A percentile compares a stretch with the other conserved stretches of the same genome.
Conservation (phyloP, 2,888 invertebrate species). For the Lucinisca nassula region DNA sequence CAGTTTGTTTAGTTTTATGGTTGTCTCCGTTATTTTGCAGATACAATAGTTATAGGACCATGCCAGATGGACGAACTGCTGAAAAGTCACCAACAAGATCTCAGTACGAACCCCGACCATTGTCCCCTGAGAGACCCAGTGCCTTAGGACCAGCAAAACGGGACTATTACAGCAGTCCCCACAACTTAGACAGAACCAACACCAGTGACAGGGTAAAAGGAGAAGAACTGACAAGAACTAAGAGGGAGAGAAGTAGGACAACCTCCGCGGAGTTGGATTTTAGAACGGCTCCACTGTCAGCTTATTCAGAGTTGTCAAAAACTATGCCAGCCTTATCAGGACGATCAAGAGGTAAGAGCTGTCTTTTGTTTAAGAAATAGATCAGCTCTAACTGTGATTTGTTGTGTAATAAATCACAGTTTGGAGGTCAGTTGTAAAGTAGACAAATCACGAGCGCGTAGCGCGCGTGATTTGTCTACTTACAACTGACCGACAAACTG, state of each 20-base stretch:
- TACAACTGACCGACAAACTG: too few species aligned
- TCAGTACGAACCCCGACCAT: slow-evolving; percentile 35
- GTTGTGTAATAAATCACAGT: too few species aligned
- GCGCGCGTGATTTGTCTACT: too few species aligned
- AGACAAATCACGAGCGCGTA: too few species aligned
- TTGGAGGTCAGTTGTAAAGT: too few species aligned
- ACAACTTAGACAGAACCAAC: not conserved
- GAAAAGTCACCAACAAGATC: slow-evolving; percentile 52
- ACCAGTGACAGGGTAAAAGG: not conserved
- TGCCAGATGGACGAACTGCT: slow-evolving; percentile 71
- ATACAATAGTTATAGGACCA: slow-evolving; percentile 68
- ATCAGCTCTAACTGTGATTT: too few species aligned
- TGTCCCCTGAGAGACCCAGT: slow-evolving; percentile 53
- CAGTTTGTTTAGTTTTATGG: too few species aligned
- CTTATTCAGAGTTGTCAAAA: slow-evolving; percentile 53
- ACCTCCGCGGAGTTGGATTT: slow-evolving; percentile 61
- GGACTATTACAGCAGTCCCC: not conserved
- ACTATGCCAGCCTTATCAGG: slow-evolving; percentile 59
- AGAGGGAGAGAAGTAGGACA: slow-evolving; percentile 56
- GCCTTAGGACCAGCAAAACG: slow-evolving; percentile 27
- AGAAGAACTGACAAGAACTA: not conserved
- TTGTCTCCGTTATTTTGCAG: too few species aligned
- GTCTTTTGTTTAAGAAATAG: too few species aligned
- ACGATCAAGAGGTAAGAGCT: slow-evolving; percentile 62
- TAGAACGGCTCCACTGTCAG: slow-evolving; percentile 40